Evolutionary conservation across 2,797 vertebrate species (phyloP), one percentile per base, ranked within the genome.

Genomic region (Brotula barbata): DNA sequence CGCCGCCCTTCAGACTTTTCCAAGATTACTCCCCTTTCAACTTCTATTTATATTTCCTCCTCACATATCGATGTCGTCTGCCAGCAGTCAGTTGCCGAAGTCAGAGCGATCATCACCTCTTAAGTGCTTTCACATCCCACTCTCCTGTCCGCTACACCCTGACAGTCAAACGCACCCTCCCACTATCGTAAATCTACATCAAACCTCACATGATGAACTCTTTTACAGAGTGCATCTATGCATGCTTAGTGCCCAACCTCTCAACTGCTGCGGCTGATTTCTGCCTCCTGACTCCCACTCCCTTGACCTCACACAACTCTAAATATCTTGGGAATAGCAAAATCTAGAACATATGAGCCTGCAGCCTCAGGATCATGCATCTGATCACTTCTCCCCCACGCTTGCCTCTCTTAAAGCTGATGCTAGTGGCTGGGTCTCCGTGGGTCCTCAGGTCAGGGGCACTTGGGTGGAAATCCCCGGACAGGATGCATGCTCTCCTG

Each of bases 341-440:
- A 84, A 84, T 81, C 19, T 45, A 49, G 52, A 87, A 73, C 79
- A 89, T 44, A 64, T 81, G 71, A 81, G 40, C 14, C 39, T 33
- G n/a, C 19, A 23, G 23, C 10, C 20, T 44, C 37, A 25, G 51
- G 42, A 40, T 21, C 16, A 47, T 16, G 21, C 14, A 20, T 47
- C 23, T 20, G 17, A n/a, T n/a, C n/a, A n/a, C n/a, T n/a, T n/a
- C n/a, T n/a, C n/a, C n/a, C n/a, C n/a, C n/a, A n/a, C n/a, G n/a
- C n/a, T n/a, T n/a, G n/a, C n/a, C n/a, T n/a, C n/a, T n/a, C n/a
- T n/a, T n/a, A n/a, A n/a, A 33, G 31, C 9, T 33, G 6, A 33
- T 7, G 31, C 5, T 3, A 28, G 14, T 57, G 33, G 49, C 64
- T 66, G 25, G 53, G n/a, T 6, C 49, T 58, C 31, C 48, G 55